These are phyloP conservation scores for Hippocampus kuda DNA, from an alignment of 2,797 vertebrate species.

Conservation along the genomic window DNA sequence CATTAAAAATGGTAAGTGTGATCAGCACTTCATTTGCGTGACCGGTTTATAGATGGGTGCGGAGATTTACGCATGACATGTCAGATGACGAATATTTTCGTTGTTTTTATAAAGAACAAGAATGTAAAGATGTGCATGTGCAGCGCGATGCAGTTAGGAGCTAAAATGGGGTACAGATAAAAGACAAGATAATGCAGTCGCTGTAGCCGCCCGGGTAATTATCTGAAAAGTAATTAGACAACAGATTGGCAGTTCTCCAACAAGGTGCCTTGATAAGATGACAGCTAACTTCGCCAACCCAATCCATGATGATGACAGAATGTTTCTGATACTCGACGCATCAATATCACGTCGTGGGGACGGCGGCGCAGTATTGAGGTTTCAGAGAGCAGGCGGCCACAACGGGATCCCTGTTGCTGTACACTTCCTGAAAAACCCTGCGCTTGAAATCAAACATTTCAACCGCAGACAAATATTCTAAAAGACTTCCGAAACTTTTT, in stretches of 20 bases:
- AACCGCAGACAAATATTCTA: not conserved
- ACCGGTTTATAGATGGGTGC: not conserved
- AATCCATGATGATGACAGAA: too few relatives aligned
- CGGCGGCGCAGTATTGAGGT: not conserved
- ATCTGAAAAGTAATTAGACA: not conserved
- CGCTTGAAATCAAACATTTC: not conserved
- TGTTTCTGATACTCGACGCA: not conserved
- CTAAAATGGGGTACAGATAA: not conserved
- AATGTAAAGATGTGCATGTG: not conserved
- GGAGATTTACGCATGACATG: not conserved
- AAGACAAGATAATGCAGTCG: not conserved
- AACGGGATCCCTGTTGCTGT: too few relatives aligned
- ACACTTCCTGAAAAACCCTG: too few relatives aligned
- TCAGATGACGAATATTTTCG: not conserved
- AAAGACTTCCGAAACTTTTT: not conserved
- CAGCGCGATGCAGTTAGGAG: not conserved
- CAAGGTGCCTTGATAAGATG: not conserved
- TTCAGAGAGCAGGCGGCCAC: not conserved
- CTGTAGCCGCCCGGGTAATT: not conserved
- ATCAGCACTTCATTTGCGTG: not conserved
- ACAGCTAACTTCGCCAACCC: not conserved
- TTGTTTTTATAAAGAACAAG: not conserved
- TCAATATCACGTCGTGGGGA: not conserved
- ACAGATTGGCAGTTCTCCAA: not conserved
- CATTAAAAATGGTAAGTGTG: conserved; percentile 2